Evolutionary conservation across 2,797 vertebrate genomes (phyloP), one percentile per base, ranked within the genome.

Genomic region (Linurgus olivaceus): DNA sequence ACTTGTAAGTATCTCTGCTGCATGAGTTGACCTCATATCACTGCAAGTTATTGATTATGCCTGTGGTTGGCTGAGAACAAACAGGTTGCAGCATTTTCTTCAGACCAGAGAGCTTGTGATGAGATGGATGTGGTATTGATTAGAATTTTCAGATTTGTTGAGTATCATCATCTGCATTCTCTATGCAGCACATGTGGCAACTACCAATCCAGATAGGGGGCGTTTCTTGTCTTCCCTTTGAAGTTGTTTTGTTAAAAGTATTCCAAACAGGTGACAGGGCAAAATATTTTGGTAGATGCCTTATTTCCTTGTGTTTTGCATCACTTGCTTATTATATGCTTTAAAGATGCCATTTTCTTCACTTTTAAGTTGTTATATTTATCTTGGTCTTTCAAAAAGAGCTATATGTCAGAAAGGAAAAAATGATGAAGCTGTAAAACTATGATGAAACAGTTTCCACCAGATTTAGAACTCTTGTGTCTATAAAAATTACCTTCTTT

Each of bases 51-150:
- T 93, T 88, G 91, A 96, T 95, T 88, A 19, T 9, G 91, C 17
- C 59, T 90, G 58, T 89, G 50, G 75, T 78, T 93, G 87, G 38
- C 72, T 91, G 50, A 96, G 58, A 77, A 61, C 73, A 75, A 92
- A 28, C 38, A 24, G 95, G 88, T 96, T 86, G 58, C 86, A 79
- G 66, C 1, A 10, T 61, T 54, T 83, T 40, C 72, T 73, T 87
- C 54, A 37, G 33, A 33, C 44, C 33, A 25, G 76, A 91, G 76
- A 54, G 52, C 42, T 70, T 9, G 0, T 15, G 82, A 78, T 93
- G 86, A 89, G 67, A 76, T 95, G 61, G 68, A 79, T 78, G 76
- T 92, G 52, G 17, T 90, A 94, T 93, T 82, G 89, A 86, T 93
- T 48, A 58, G 57, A 52, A 68, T 81, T 82, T 89, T 91, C 35